phyloP scores from a whole-genome alignment of 2,113 vertebrate species.

The Eclectus roratus region DNA sequence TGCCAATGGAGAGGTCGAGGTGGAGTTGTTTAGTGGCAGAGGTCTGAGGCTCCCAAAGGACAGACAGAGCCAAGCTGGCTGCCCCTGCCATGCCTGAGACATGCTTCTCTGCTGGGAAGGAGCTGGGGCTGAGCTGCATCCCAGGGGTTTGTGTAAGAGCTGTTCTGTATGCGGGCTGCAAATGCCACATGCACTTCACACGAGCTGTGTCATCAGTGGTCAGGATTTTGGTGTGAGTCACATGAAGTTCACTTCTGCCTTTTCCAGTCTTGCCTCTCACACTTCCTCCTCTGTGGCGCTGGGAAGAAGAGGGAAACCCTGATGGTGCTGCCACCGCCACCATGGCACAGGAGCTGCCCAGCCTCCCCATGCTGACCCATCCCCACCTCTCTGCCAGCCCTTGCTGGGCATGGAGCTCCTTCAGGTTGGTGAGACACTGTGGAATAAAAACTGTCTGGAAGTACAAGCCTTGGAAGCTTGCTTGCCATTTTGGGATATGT shows the following conservation, averaged over 20 bases:
- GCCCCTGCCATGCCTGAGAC: background rate
- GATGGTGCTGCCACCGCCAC: rapidly evolving
- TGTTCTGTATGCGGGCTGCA: rapidly evolving
- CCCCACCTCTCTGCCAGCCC: background rate
- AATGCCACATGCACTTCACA: background rate
- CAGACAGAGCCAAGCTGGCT: background rate
- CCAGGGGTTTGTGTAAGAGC: background rate
- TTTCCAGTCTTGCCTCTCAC: background rate
- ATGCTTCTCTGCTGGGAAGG: background rate
- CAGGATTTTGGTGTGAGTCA: rapidly evolving
- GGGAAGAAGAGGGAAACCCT: background rate
- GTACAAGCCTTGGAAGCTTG: background rate
- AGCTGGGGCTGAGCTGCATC: background rate
- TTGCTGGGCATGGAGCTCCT: background rate
- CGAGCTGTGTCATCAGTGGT: background rate
- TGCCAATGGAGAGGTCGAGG: rapidly evolving
- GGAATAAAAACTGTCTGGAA: background rate
- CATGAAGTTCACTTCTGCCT: background rate
- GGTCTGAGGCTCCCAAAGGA: background rate
- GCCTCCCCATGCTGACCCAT: background rate
- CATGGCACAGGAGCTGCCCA: background rate
- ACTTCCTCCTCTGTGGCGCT: background rate
- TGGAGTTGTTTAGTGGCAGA: background rate
- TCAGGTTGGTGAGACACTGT: background rate
- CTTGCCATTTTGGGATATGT: background rate